Evolutionary conservation across 1,140 invertebrate species (phyloP), one percentile per base, ranked within the genome.

Genomic region (Dreissena rostriformis): DNA sequence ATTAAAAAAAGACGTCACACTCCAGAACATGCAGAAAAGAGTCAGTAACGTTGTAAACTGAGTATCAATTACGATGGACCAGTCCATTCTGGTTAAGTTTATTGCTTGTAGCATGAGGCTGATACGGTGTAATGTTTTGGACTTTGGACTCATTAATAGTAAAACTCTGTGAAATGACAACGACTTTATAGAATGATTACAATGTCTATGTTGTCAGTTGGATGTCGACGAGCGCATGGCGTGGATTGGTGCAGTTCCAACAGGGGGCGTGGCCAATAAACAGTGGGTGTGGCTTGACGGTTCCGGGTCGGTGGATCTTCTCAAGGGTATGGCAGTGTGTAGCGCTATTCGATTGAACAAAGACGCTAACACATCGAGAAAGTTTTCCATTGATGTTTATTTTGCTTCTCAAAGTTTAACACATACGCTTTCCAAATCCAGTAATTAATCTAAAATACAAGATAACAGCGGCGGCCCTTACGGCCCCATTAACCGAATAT

Each of bases 231-330:
- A 71, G 22, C 77, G 65, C 53, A 12, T 12, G 15, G n/a, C 67
- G 55, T 79, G 77, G 77, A 53, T 79, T 17, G 77, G 77, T 15
- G 51, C 53, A 4, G 67, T 65, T 14, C 51, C 70, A 12, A 26
- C 24, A 7, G 19, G 65, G 39, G 67, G 77, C 19, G 63, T 77
- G 17, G 39, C 17, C 8, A 22, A 61, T 11, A 79, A 71, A 22
- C 28, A 71, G 22, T 79, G 77, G 77, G 67, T 79, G 77, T 79
- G 77, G 77, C 53, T 79, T 8, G 77, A 79, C 55, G 77, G 77
- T 29, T 79, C 77, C 11, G 77, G 77, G 1, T 79, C 39, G 63
- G 70, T 52, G 14, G 22, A 61, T 4, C 17, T 61, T 61, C 57
- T 61, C 22, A 61, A 61, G 6, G 17, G 22, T 61, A 61, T 24